Evolutionary conservation across 2,888 invertebrate genomes (phyloP), one percentile per base, ranked within the genome.

Genomic region (Tenthredo distinguenda): DNA sequence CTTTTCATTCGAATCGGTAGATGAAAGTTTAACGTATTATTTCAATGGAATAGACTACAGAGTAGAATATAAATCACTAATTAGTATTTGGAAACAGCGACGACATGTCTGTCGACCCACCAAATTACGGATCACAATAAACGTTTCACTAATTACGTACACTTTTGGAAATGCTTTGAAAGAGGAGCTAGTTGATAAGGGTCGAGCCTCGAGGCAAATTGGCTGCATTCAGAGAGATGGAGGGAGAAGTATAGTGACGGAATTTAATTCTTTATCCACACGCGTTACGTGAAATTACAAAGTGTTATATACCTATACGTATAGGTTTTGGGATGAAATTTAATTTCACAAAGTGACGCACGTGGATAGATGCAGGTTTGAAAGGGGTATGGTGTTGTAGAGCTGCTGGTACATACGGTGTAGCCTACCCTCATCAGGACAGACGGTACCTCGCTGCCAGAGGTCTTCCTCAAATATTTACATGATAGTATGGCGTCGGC

Each of bases 391-490:
- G 62, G 84, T 26, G 34, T 34, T 21, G 71, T 37, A 34, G 21
- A 43, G 62, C 72, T 84, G 72, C 55, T 55, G 31, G 62, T 76
- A 65, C 55, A 81, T 68, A 37, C 62, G 50, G 58, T 47, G 68
- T 58, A 87, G 87, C 88, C 88, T 88, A 88, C 88, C 89, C 89
- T 90, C 90, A 90, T 90, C 90, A 90, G 86, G 85, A 84, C 86
- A 87, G 86, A 87, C 88, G 90, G 88, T 87, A 87, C 87, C 87
- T 86, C 87, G 88, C 88, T 88, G 88, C 87, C 87, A 84, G 86
- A 88, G 89, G 87, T 90, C 87, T 89, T 90, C 87, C 86, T 90
- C 89, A 90, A 91, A 91, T 91, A 91, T 91, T 91, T 91, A 91
- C 89, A 87, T 85, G 85, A 77, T 86, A 86, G 37, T 88, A 90